A percentile compares a stretch with the other conserved stretches of the same genome.
Conservation (phyloP, 2,113 vertebrate species). For the Malaclemys terrapin region DNA sequence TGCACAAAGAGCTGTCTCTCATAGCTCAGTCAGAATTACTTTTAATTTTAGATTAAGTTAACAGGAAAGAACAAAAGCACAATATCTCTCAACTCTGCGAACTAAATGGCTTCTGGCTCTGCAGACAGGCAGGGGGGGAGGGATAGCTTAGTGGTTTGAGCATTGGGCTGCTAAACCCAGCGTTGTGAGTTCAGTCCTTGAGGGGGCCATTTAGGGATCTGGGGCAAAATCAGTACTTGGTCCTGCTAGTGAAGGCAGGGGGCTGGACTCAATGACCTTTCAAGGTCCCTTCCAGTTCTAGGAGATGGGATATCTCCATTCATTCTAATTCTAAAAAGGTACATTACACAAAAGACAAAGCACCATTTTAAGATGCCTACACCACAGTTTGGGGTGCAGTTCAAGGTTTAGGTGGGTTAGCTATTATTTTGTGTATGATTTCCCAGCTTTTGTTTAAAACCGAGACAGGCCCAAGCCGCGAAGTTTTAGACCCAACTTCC, state of each 20-base stretch:
- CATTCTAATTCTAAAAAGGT: not conserved
- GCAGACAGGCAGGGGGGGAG: not conserved
- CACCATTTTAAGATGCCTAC: not conserved
- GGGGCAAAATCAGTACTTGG: too few relatives aligned
- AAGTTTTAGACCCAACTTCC: not conserved
- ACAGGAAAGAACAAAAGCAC: constrained; percentile 25
- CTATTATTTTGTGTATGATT: not conserved
- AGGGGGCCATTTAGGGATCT: too few relatives aligned
- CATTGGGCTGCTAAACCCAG: too few relatives aligned
- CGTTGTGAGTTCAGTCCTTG: too few relatives aligned
- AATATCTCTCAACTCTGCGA: constrained; percentile 19
- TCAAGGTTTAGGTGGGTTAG: not conserved
- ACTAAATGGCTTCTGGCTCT: not conserved
- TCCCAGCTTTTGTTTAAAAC: not conserved
- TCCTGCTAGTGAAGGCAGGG: too few relatives aligned
- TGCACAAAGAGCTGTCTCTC: not conserved
- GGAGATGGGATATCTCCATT: too few relatives aligned
- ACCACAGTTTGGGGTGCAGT: rapidly evolving
- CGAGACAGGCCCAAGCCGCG: not conserved
- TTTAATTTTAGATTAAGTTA: constrained; percentile 8
- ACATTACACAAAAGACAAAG: not conserved
- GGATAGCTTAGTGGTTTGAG: too few relatives aligned
- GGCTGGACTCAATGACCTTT: too few relatives aligned
- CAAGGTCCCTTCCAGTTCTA: too few relatives aligned
- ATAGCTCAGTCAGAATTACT: not conserved